Evolutionary conservation across 2,113 vertebrate species (phyloP), one percentile per base, ranked within the genome.

Genomic region (Ardeotis arabs): DNA sequence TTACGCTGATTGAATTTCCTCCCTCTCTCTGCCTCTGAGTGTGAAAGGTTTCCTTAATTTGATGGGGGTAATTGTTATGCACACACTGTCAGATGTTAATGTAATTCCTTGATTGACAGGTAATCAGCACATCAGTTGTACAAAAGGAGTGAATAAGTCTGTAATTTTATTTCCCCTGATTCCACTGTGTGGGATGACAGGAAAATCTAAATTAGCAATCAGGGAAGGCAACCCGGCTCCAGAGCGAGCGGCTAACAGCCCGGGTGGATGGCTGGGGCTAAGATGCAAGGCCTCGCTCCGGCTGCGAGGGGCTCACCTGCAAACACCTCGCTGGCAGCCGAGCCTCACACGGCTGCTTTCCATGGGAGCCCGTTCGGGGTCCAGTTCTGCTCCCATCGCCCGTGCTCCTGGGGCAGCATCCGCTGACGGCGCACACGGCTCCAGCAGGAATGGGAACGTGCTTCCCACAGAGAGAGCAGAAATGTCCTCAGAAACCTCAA

Each of bases 31-130:
- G 80, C 96, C 93, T 97, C 89, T 58, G 97, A 96, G 94, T 98
- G 97, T 97, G 97, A 97, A 98, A 98, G 98, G 97, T 96, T 97
- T 98, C 97, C 97, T 98, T 98, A 98, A 98, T 98, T 98, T 98
- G 98, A 98, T 98, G 97, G 97, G 96, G 98, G 98, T 98, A 98
- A 98, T 99, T 99, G 98, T 98, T 98, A 99, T 99, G 98, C 98
- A 98, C 97, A 98, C 98, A 98, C 98, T 98, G 98, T 99, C 98
- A 98, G 98, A 98, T 98, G 98, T 98, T 98, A 98, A 98, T 98
- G 97, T 94, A 84, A 95, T 96, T 97, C 98, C n/a, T 58, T 98
- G 98, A 98, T 97, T 98, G 98, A 98, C 98, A 98, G 98, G 97
- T 99, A 99, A 99, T 99, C 99, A 99, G 98, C 96, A 84, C 97